Percentiles rank a stretch among this genome's conserved stretches.
Evolutionary conservation across 2,113 vertebrate species (phyloP).

Genomic region (Gambusia affinis): DNA sequence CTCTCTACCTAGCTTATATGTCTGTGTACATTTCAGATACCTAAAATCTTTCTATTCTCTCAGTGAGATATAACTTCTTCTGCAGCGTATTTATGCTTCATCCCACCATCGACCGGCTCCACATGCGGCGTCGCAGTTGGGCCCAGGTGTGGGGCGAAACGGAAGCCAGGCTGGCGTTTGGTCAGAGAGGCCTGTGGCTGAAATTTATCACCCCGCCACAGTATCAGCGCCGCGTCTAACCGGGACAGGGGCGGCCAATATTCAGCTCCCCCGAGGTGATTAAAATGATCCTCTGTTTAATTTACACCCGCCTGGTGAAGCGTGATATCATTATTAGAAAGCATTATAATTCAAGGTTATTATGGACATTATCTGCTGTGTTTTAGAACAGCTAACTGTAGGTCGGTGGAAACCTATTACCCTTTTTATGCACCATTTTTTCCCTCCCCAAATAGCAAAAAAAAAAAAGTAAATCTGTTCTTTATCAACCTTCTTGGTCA

Average conservation of each 20-base stretch:
- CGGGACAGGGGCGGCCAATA: slow-evolving; percentile 63
- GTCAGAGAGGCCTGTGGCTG: slow-evolving; percentile 71
- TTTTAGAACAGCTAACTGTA: slow-evolving; percentile 45
- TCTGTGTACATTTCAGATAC: too few relatives aligned
- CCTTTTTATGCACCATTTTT: slow-evolving; percentile 14
- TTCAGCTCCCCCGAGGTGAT: slow-evolving; percentile 71
- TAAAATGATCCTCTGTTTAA: slow-evolving; percentile 69
- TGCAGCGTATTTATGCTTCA: slow-evolving; percentile 19
- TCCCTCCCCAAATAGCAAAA: not conserved
- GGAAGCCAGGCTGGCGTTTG: slow-evolving; percentile 61
- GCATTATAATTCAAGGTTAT: slow-evolving; percentile 70
- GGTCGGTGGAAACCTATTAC: slow-evolving; percentile 37
- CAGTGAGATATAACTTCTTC: slow-evolving; percentile 63
- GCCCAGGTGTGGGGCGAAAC: slow-evolving; percentile 34
- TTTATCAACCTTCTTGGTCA: slow-evolving; percentile 35
- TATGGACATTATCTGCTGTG: slow-evolving; percentile 50
- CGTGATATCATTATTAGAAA: slow-evolving; percentile 72
- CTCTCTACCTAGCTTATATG: too few relatives aligned
- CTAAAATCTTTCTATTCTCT: not conserved
- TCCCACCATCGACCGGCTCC: slow-evolving; percentile 50
- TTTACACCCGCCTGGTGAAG: slow-evolving; percentile 66
- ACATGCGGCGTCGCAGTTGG: slow-evolving; percentile 66
- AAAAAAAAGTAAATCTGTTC: not conserved
- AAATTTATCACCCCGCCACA: slow-evolving; percentile 71
- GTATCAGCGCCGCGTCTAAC: slow-evolving; percentile 61